Base-by-base conservation (phyloP, 2,797 vertebrate species). In the Acropternis orthonyx region DNA sequence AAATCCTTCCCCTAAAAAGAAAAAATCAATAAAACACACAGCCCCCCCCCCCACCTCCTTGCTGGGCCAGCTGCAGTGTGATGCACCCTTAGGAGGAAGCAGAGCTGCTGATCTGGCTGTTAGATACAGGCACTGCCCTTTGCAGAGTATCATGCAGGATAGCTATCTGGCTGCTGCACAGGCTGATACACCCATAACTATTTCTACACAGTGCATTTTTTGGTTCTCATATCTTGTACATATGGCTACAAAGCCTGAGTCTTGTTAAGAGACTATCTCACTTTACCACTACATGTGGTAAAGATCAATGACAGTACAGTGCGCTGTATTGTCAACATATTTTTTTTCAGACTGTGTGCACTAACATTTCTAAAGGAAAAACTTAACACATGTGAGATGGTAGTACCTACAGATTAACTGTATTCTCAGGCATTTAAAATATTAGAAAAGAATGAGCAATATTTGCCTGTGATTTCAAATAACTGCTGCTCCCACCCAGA, bases 111-210 rank as follows among this genome's bases (percentile, higher is more conserved):
- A 80, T 79, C 8, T 56, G 62, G 62, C 85, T 71, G 91, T 61
- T 37, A 75, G 92, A 94, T 52, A 37, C 7, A 23, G 76, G 72
- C 27, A 6, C 30, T 77, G 75, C 51, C 63, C 67, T 85, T 61
- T 26, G 55, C 83, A 72, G 49, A 12, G 30, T 55, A 78, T 84
- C 94, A 56, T 77, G 74, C 82, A 83, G 91, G 86, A 71, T 37
- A 43, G 22, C 65, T 90, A 91, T 90, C 85, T 86, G 82, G 27
- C 89, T 88, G 49, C 77, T 83, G 77, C 90, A 95, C 75, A 61
- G 68, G 28, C 49, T 82, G 78, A 62, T 51, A 89, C 74, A 88
- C 85, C 85, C 95, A 91, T 49, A 52, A 73, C 72, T 77, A 46
- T 36, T 77, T 55, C 61, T 52, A 59, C 62, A 52, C 16, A 44